These are phyloP conservation scores for Lonchura striata DNA, from an alignment of 2,113 vertebrate genomes.

Conservation along the genomic window DNA sequence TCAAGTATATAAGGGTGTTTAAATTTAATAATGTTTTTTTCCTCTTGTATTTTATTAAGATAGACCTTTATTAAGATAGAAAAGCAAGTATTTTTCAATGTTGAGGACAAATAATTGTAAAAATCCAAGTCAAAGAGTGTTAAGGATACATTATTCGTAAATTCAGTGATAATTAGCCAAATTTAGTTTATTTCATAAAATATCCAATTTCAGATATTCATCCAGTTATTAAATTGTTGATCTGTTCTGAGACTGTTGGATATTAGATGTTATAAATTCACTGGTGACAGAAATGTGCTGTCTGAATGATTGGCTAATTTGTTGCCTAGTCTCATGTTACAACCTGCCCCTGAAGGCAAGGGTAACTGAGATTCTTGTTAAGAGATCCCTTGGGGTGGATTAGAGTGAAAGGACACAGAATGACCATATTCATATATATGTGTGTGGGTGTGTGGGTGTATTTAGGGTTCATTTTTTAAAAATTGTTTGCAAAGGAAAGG, in stretches of 20 bases:
- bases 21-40: neutral
- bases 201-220: neutral
- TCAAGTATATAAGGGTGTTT: neutral
- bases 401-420: neutral
- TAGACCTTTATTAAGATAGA: neutral
- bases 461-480: neutral
- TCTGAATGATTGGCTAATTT: slow-evolving; percentile 42
- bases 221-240: neutral
- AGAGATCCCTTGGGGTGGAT: neutral
- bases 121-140: neutral
- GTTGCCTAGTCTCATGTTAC: neutral
- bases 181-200: neutral
- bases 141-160: neutral
- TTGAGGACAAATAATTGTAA: neutral
- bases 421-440: neutral
- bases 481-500: neutral
- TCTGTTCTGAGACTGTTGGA: neutral
- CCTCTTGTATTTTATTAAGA: neutral
- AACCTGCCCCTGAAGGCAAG: neutral
- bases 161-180: neutral
- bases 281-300: slow-evolving; percentile 4
- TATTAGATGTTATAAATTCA: slow-evolving; percentile 34
- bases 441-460: accelerated
- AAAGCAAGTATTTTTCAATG: neutral
- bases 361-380: neutral